A percentile compares a stretch with the other conserved stretches of the same genome.
phyloP scores from a whole-genome alignment of 2,113 vertebrate genomes.

The Takifugu flavidus region DNA sequence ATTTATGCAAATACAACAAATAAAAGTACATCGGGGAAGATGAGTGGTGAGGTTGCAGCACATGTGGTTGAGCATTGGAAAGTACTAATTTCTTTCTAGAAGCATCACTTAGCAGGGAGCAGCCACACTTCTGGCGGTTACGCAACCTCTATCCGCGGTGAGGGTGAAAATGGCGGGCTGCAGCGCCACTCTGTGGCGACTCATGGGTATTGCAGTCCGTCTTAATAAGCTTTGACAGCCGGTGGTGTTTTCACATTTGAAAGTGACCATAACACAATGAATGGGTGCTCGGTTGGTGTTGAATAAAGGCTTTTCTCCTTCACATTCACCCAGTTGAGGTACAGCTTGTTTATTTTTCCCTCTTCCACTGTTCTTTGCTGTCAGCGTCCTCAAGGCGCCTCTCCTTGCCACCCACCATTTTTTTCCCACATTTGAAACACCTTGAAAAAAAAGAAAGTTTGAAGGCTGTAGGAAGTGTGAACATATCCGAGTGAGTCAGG shows the following conservation, averaged over 20 bases:
- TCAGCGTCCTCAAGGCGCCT: background rate
- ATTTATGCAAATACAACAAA: background rate
- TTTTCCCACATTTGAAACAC: background rate
- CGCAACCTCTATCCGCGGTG: slow-evolving; percentile 6
- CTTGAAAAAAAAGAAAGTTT: background rate
- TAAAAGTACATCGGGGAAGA: background rate
- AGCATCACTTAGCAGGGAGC: slow-evolving; percentile 3
- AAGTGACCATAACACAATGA: slow-evolving; percentile 8
- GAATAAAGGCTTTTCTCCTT: slow-evolving; percentile 9
- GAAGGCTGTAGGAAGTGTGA: background rate
- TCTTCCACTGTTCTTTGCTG: background rate
- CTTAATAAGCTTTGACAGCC: slow-evolving; percentile 11
- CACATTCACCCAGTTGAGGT: background rate
- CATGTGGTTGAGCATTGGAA: background rate
- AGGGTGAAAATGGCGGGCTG: slow-evolving; percentile 5
- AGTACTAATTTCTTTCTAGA: too few species aligned
- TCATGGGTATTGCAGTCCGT: slow-evolving; percentile 7
- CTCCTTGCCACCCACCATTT: background rate
- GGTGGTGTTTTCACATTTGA: slow-evolving; percentile 31
- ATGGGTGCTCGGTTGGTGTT: slow-evolving; percentile 8
- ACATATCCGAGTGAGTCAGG: slow-evolving; percentile 11
- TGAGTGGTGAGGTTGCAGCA: background rate
- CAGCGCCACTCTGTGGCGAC: slow-evolving; percentile 45
- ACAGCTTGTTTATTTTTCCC: background rate
- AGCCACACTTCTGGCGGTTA: slow-evolving; percentile 24